A percentile compares a stretch with the other conserved stretches of the same genome.
Evolutionary conservation across 2,113 vertebrate species (phyloP).

Genomic region (Myxocyprinus asiaticus): DNA sequence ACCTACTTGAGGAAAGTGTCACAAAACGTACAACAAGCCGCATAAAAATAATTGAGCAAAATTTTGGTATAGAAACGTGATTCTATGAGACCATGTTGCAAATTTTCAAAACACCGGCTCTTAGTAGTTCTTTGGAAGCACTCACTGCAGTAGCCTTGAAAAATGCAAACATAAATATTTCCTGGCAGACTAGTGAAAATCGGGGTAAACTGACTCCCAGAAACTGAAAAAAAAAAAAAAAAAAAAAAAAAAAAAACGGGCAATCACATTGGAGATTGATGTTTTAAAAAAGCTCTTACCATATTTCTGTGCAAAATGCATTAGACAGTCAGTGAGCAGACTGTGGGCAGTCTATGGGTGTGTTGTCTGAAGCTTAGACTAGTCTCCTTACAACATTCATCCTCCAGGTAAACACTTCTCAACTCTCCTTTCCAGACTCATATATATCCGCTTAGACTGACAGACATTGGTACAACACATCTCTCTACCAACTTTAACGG

Average conservation of each 20-base stretch:
- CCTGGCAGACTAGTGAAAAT: no score
- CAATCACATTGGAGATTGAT: not conserved
- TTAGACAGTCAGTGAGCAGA: not conserved
- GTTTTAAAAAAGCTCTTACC: no score
- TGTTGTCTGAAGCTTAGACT: not conserved
- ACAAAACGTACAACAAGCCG: no score
- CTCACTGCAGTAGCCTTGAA: no score
- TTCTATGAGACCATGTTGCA: no score
- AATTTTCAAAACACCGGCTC: no score
- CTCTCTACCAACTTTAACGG: not conserved
- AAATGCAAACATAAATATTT: no score
- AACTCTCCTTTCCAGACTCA: conserved; percentile 7
- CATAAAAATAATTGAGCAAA: no score
- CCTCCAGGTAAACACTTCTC: conserved; percentile 13
- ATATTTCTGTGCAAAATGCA: not conserved
- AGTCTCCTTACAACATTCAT: not conserved
- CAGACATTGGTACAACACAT: conserved; percentile 29
- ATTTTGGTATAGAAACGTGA: no score
- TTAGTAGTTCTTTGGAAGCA: no score
- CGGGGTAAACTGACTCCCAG: not conserved
- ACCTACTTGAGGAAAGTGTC: no score
- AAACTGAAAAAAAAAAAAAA: not conserved
- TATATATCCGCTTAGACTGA: conserved; percentile 24
- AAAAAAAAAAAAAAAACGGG: not conserved
- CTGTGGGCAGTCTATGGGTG: not conserved